Evolutionary conservation across 2,888 invertebrate genomes (phyloP), one percentile per base, ranked within the genome.

Genomic region (Ctena decussata): DNA sequence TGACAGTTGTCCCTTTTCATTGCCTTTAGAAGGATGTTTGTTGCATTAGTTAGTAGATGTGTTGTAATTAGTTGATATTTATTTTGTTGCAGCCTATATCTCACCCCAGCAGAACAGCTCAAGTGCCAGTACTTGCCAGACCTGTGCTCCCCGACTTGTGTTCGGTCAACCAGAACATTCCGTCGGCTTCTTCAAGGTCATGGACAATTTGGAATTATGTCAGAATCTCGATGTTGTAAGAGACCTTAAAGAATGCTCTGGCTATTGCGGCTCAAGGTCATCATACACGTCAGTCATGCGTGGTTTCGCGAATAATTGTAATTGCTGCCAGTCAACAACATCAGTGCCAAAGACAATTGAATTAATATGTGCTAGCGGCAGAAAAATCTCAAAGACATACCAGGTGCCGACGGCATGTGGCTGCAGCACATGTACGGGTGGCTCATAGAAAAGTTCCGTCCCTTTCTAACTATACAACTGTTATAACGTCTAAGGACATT

Each of bases 171-270:
- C 89, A 1, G 75, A 89, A 27, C 60, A 91, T 8, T 89, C 91
- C 27, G 80, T 94, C 12, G 93, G 93, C 24, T 92, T 88, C 86
- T 93, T 94, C 90, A 86, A 82, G 46, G 85, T 92, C n/a, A 85
- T 81, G 76, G 85, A 91, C 82, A 86, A 85, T 35, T 84, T 90
- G 30, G 89, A 86, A 27, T 46, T 83, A 6, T 94, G 94, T 81
- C 70, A 89, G 80, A 94, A 94, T 75, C 74, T 75, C 6, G 85
- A 89, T n/a, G 89, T 91, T 8, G 81, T 94, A 21, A 73, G 80
- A 15, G 93, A 93, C 70, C 88, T 94, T 27, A 89, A 76, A 69
- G 91, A 93, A 74, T 94, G 94, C 77, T 87, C 91, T n/a, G 93
- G 94, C 8, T 90, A 89, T 82, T 94, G 93, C 75, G 90, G 84